Percentiles rank a stretch among this genome's conserved stretches.
Conservation (phyloP, 2,888 invertebrate genomes). For the Apamea epomidion region DNA sequence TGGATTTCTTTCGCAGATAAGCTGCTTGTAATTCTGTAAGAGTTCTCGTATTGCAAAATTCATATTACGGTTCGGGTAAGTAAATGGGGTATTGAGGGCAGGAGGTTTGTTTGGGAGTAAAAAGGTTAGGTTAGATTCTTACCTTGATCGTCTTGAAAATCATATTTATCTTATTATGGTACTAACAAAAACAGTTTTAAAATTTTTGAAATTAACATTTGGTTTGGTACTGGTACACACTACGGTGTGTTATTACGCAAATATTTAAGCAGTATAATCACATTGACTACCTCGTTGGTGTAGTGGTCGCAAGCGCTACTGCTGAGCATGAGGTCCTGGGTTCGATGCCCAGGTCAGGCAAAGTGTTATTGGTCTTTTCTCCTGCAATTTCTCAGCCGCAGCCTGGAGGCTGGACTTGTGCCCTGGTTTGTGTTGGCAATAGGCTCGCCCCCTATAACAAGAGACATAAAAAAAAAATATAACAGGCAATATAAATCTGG, state of each 20-base stretch:
- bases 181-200: not conserved
- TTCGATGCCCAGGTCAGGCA: not conserved
- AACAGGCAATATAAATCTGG: not conserved
- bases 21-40: conserved; percentile 69
- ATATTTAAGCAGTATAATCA: not conserved
- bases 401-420: not conserved
- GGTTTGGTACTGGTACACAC: not conserved
- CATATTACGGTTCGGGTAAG: conserved; percentile 47
- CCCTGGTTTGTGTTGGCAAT: not conserved
- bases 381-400: not conserved
- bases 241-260: too few species aligned
- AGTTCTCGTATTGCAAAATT: conserved; percentile 66
- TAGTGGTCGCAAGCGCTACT: not conserved
- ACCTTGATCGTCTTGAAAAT: conserved; percentile 17
- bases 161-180: not conserved
- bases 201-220: not conserved
- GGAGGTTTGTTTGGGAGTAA: conserved; percentile 22
- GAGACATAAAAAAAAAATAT: not conserved
- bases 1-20: conserved; percentile 71
- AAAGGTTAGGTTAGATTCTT: conserved; percentile 13
- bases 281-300: not conserved
- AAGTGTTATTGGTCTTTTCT: not conserved
- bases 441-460: not conserved
- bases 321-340: not conserved
- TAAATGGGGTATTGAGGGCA: conserved; percentile 35